Base-by-base conservation (phyloP, 2,888 invertebrate species). In the Oeneis ivallda region DNA sequence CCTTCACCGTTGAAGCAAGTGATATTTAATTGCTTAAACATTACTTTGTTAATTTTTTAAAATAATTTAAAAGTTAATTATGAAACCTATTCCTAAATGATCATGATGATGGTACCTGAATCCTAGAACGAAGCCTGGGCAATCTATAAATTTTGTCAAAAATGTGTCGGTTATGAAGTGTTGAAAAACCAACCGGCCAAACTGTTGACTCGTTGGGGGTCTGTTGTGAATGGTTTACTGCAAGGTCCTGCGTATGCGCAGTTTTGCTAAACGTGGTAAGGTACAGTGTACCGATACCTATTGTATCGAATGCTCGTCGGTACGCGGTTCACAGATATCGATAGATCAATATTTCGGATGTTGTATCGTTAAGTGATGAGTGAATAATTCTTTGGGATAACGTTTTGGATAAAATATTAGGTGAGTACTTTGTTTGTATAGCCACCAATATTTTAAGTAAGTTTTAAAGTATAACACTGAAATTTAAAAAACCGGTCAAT, bases 241-340 rank as follows among this genome's bases (percentile, higher is more conserved):
- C 70, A 71, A 70, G 68, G 70, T 71, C 71, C 73, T 78, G 75
- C 81, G 77, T 65, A 15, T 59, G 77, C 77, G 79, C 80, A 78
- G 73, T 75, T 74, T 74, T 71, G 76, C 75, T 74, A 76, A 68
- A 50, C 59, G 26, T 26, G 1, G 26, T 26, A 26, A 26, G 70
- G 62, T 79, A 76, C 79, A 75, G 74, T 76, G 72, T 67, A 68
- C 69, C 37, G 54, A 65, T 54, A 72, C 69, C 65, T 69, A 70
- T 68, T 73, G 74, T 59, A 64, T 71, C 65, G 65, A 69, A 67
- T 52, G 69, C 72, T 78, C 81, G 79, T 26, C 60, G 50, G 11
- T 2, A 50, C 60, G 49, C 47, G 49, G 32, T 62, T 26, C 26
- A 26, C 39, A 54, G 11, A n/a, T 13, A 64, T 54, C 43, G 58